Base-by-base conservation (phyloP, 2,797 vertebrate species). In the Ceyx erithaca region DNA sequence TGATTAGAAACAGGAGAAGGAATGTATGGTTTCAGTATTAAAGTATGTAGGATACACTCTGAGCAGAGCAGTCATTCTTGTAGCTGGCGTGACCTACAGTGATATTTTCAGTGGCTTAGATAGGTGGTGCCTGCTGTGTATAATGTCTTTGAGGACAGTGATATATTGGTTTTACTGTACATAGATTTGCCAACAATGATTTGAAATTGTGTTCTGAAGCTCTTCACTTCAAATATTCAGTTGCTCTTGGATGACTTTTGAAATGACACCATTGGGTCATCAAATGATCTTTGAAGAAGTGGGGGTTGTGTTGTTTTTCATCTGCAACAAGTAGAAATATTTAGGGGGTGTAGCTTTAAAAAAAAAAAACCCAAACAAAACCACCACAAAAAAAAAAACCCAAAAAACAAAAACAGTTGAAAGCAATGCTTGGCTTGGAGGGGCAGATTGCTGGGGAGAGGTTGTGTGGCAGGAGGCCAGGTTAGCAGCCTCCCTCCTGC, bases 91-190 rank as follows among this genome's bases (percentile, higher is more conserved):
- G 76, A 89, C 86, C 72, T 63, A 14, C 33, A 49, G 72, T 82
- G 85, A 28, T 93, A 80, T 94, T 96, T 94, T 90, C 90, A 68
- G 80, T 91, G 93, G 90, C 90, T 92, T 68, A 75, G 78, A 52
- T 51, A 51, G 81, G 72, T 73, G 76, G 40, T 90, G 66, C 88
- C 90, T 95, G 85, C 95, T 93, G 67, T 62, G 85, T 64, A 7
- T 62, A 25, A 51, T 62, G 81, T 77, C 81, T 89, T 93, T 91
- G 93, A 93, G 88, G 68, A 77, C 2, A 1, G 30, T n/a, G 73
- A 55, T 92, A 14, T 87, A 48, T 80, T 90, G 66, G 64, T 86
- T 88, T 94, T 66, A 25, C 81, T 89, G 61, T 55, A 55, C 3
- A 1, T 76, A 68, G 91, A 68, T 91, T 91, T 77, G 84, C 91